phyloP scores from a whole-genome alignment of 2,113 vertebrate genomes.

The Podarcis cretensis region DNA sequence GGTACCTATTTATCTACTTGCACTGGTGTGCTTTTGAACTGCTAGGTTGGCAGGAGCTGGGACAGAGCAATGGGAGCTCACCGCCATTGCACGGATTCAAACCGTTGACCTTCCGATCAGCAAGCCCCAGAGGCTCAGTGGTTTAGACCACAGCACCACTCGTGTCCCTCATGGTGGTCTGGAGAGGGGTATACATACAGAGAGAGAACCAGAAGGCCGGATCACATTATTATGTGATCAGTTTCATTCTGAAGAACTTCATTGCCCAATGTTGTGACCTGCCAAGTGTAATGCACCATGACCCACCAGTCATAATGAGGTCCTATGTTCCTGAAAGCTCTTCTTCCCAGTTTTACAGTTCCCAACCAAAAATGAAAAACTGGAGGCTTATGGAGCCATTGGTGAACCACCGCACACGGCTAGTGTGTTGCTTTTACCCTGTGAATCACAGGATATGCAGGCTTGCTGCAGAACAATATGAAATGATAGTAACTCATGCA shows the following conservation, averaged over 20 bases:
- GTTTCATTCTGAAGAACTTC: not conserved
- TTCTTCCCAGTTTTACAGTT: not conserved
- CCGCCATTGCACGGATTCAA: too few species aligned
- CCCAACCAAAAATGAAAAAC: not conserved
- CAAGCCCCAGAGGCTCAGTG: too few species aligned
- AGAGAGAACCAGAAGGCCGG: not conserved
- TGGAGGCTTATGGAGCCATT: not conserved
- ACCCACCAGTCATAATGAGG: not conserved
- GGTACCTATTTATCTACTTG: too few species aligned
- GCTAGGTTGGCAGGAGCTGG: too few species aligned
- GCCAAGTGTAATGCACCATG: too few species aligned
- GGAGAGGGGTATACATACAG: too few species aligned
- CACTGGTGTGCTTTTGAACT: too few species aligned
- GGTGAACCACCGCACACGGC: not conserved
- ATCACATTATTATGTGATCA: not conserved
- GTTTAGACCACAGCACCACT: too few species aligned
- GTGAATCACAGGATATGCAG: not conserved
- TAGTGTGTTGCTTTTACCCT: not conserved
- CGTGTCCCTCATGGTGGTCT: too few species aligned
- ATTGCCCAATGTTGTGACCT: not conserved
- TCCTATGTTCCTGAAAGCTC: not conserved
- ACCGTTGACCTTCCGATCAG: too few species aligned
- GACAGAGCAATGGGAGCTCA: too few species aligned
- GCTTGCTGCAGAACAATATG: not conserved
- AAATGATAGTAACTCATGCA: not conserved